Conservation (phyloP, 1,140 invertebrate genomes). For the Macrocentrus cingulum region DNA sequence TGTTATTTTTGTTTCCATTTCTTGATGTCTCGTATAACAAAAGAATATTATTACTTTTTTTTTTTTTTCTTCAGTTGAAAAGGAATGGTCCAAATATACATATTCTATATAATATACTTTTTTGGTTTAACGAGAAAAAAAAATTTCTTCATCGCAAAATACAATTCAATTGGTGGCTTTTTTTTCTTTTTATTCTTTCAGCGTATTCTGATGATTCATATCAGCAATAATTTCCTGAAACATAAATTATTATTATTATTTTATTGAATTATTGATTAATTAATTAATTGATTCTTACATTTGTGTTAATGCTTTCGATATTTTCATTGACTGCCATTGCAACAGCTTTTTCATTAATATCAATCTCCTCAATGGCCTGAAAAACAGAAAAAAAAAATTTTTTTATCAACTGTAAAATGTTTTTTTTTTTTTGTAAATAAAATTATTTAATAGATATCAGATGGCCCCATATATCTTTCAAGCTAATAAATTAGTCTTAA, state of each 20-base stretch:
- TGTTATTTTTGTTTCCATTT: slow-evolving; percentile 21
- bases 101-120: slow-evolving; percentile 59
- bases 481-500: slow-evolving; percentile 37
- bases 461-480: slow-evolving; percentile 55
- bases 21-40: slow-evolving; percentile 52
- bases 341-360: slow-evolving; percentile 54
- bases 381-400: slow-evolving; percentile 29
- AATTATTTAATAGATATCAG: slow-evolving; percentile 48
- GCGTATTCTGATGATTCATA: slow-evolving; percentile 51
- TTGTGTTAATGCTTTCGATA: slow-evolving; percentile 51
- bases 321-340: slow-evolving; percentile 53
- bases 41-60: slow-evolving; percentile 56
- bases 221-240: slow-evolving; percentile 56
- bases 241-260: too few relatives aligned
- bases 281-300: slow-evolving; percentile 44
- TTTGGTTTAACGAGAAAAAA: slow-evolving; percentile 61
- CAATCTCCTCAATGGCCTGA: slow-evolving; percentile 54
- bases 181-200: slow-evolving; percentile 59
- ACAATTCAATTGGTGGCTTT: slow-evolving; percentile 50
- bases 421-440: too few relatives aligned
- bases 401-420: too few relatives aligned
- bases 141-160: slow-evolving; percentile 58
- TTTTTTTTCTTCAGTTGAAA: slow-evolving; percentile 51
- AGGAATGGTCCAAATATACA: slow-evolving; percentile 61
- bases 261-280: too few relatives aligned